Conservation (phyloP, 2,113 vertebrate genomes). For the Cryptotis parvus region DNA sequence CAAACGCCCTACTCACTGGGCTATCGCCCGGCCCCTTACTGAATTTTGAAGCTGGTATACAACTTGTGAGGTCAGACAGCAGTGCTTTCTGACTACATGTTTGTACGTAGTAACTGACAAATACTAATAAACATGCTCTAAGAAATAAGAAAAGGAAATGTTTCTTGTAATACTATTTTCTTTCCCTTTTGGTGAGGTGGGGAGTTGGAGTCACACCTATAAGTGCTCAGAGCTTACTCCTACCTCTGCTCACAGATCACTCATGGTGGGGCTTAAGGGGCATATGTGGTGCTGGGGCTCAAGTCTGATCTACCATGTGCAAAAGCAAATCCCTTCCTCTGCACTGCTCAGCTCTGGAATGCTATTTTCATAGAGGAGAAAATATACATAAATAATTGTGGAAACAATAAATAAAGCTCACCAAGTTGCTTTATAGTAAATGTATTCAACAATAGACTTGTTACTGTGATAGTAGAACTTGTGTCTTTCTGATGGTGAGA, state of each 20-base stretch:
- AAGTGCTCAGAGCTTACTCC: too few species aligned
- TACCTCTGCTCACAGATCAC: too few species aligned
- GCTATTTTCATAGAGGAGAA: neutral
- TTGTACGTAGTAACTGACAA: neutral
- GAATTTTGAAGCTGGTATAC: too few species aligned
- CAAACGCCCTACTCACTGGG: too few species aligned
- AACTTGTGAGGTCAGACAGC: neutral
- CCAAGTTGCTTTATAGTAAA: neutral
- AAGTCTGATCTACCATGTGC: too few species aligned
- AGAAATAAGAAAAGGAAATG: neutral
- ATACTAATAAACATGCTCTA: neutral
- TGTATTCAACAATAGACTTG: neutral
- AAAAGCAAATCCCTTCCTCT: too few species aligned
- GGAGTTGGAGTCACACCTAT: too few species aligned
- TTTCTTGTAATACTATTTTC: neutral
- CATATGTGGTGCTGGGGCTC: too few species aligned
- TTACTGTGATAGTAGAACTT: neutral
- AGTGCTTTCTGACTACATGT: neutral
- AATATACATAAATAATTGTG: neutral
- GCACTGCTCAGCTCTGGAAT: neutral
- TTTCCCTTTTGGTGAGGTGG: too few species aligned
- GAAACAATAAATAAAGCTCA: neutral
- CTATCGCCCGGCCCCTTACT: too few species aligned
- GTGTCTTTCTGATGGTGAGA: neutral
- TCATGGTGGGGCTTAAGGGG: too few species aligned